Base-by-base conservation (phyloP, 1,140 invertebrate species). In the Chionoecetes opilio region DNA sequence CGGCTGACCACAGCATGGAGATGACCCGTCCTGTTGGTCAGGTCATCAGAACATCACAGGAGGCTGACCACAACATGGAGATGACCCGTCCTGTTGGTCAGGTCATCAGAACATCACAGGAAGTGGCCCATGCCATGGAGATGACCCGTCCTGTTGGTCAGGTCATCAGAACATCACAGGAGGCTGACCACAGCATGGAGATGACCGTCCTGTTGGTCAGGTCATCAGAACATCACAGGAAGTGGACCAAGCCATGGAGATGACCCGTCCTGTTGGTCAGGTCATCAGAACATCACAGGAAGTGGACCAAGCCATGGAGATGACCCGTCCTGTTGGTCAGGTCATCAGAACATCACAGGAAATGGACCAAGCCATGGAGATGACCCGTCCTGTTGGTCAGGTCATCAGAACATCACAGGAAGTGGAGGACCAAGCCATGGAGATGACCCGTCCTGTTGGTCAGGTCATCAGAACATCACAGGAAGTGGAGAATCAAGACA, bases 111-210 rank as follows among this genome's bases (percentile, higher is more conserved):
- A 11, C 2, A 11, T 53, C 46, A 2, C 63, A 26, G 8, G n/a
- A 75, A 5, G 21, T 75, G 63, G 63, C 26, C 63, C 63, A 75
- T 0, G n/a, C 11, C 21, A 75, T 75, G 63, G 63, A 75, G 63
- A 75, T 75, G 63, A 75, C 63, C 26, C n/a, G 63, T 75, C 63
- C 63, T 75, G 63, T 75, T 17, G 63, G 63, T 75, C 63, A 75
- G 63, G 63, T n/a, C 63, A 75, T n/a, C 21, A 75, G 63, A 75
- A 11, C 2, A 11, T 53, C 46, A 2, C 63, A 26, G 8, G n/a
- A 75, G 2, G 21, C n/a, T 17, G n/a, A 75, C 63, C 63, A 75
- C 0, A 75, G 6, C 63, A 75, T 75, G 63, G 63, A 75, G 63
- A 75, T 75, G 63, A 75, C 26, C n/a, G 63, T 75, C 63, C 63